Conservation (phyloP, 2,113 vertebrate genomes). For the Corythaeola cristata region DNA sequence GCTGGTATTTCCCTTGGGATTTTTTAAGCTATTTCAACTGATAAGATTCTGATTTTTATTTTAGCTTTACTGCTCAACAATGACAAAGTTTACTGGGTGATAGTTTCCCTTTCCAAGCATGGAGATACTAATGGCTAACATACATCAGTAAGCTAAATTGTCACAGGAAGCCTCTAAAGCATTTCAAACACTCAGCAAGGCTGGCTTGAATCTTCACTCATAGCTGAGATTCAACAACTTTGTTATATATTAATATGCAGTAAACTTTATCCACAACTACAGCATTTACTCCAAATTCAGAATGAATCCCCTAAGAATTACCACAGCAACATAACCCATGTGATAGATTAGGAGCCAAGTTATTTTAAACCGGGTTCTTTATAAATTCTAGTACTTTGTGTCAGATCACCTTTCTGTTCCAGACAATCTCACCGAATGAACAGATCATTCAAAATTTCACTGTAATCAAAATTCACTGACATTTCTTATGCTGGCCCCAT, state of each 20-base stretch:
- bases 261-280: background rate
- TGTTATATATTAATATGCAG: background rate
- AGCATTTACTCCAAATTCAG: background rate
- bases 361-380: background rate
- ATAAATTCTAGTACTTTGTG: background rate
- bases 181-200: background rate
- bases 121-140: background rate
- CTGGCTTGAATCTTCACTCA: background rate
- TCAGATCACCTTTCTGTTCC: background rate
- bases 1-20: background rate
- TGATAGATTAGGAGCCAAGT: background rate
- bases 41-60: background rate
- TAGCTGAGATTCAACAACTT: background rate
- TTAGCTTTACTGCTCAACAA: conserved; percentile 14
- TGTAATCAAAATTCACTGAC: background rate
- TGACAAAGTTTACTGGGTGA: background rate
- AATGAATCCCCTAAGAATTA: background rate
- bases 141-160: background rate
- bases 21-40: background rate
- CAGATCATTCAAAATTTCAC: background rate
- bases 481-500: background rate
- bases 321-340: background rate
- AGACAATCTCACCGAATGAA: background rate
- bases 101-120: background rate
- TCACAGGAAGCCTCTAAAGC: background rate